These are phyloP conservation scores for Trichomalopsis sarcophagae DNA, from an alignment of 1,140 invertebrate species.

Conservation along the genomic window DNA sequence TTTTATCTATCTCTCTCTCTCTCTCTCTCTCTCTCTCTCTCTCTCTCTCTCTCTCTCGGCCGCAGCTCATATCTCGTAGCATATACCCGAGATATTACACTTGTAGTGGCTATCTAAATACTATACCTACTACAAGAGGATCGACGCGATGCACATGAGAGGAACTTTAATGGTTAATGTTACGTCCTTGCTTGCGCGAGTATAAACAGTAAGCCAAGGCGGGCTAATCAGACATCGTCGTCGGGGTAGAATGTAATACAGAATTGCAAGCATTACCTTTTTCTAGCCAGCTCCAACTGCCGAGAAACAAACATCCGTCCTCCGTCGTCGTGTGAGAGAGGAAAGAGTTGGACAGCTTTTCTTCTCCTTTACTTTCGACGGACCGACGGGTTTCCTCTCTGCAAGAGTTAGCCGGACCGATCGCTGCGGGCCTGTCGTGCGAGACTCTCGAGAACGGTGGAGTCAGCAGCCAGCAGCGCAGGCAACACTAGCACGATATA, in stretches of 20 bases:
- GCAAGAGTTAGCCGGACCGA: background rate
- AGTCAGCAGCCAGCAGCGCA: background rate
- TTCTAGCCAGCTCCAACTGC: constrained; percentile 47
- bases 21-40: background rate
- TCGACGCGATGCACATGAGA: background rate
- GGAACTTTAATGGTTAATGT: no score
- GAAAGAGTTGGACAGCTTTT: background rate
- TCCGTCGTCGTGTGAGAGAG: background rate
- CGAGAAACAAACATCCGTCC: constrained; percentile 44
- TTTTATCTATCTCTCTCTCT: background rate
- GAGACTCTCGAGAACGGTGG: background rate
- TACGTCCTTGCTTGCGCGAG: background rate
- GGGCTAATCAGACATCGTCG: background rate
- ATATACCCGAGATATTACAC: background rate
- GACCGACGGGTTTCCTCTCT: background rate
- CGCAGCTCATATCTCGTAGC: constrained; percentile 18
- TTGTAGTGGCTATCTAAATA: background rate
- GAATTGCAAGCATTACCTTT: constrained; percentile 35
- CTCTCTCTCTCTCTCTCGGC: background rate
- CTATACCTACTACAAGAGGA: background rate
- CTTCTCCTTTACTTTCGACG: background rate
- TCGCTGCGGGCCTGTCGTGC: background rate
- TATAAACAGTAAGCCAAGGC: background rate
- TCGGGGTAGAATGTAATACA: background rate
- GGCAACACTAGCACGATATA: background rate